Evolutionary conservation across 2,113 vertebrate genomes (phyloP).

Genomic region (Balaenoptera acutorostrata): DNA sequence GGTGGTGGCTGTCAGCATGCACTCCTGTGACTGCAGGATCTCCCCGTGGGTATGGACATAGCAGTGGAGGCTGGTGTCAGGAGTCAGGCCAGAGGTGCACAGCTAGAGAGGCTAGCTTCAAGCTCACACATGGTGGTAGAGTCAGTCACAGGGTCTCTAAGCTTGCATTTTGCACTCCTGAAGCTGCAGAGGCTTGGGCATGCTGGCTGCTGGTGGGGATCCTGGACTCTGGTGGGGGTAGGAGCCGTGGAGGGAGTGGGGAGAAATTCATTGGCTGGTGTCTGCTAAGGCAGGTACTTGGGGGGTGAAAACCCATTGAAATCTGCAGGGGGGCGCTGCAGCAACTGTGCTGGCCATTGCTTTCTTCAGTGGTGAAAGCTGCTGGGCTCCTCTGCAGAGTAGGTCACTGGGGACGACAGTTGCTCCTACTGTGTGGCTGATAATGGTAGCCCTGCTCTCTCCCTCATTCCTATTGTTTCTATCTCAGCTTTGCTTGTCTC

Average conservation of each 20-base stretch:
- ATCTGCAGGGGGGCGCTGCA: neutral
- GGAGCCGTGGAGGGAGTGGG: neutral
- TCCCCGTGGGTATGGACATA: neutral
- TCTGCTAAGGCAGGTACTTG: neutral
- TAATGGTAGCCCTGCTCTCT: neutral
- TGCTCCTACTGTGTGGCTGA: neutral
- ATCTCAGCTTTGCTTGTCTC: neutral
- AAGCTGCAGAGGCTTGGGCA: neutral
- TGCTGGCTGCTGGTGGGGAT: neutral
- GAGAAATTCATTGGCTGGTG: neutral
- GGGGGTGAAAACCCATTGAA: neutral
- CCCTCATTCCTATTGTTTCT: neutral
- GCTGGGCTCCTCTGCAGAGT: neutral
- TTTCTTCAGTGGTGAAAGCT: neutral
- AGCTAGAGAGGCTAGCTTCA: neutral
- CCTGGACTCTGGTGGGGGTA: neutral
- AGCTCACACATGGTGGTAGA: neutral
- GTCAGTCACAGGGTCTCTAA: fast-evolving
- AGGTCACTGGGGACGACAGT: neutral
- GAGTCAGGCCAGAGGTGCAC: too few relatives aligned
- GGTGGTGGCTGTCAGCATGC: too few relatives aligned
- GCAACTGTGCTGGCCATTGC: neutral
- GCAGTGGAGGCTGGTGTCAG: neutral
- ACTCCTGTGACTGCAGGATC: neutral
- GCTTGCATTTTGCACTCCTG: neutral